A percentile compares a stretch with the other conserved stretches of the same genome.
These are phyloP conservation scores for Thunnus thynnus DNA, from an alignment of 2,113 vertebrate genomes.

Conservation along the genomic window DNA sequence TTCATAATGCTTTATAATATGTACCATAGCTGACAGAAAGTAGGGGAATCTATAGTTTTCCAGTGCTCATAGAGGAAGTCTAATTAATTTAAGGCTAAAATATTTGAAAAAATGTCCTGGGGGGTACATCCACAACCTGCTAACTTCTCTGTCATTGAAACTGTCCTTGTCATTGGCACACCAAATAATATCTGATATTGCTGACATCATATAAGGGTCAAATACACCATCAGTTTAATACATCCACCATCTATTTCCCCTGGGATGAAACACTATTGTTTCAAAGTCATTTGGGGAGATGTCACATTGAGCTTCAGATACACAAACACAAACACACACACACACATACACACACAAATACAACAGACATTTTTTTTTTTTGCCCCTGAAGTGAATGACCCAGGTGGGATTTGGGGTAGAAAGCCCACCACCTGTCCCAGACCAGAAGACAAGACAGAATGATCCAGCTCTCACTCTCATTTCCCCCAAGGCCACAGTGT, in stretches of 20 bases:
- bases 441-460: slow-evolving; percentile 47
- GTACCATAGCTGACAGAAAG: too few species aligned
- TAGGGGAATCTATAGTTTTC: too few species aligned
- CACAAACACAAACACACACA: slow-evolving; percentile 10
- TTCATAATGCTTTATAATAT: too few species aligned
- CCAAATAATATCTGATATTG: background rate
- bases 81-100: too few species aligned
- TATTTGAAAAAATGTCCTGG: too few species aligned
- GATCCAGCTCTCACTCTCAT: slow-evolving; percentile 54
- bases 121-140: too few species aligned
- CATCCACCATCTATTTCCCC: slow-evolving; percentile 28
- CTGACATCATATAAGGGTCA: slow-evolving; percentile 18
- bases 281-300: slow-evolving; percentile 47
- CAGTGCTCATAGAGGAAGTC: too few species aligned
- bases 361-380: background rate
- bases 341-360: too few species aligned
- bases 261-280: slow-evolving; percentile 33
- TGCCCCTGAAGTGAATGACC: slow-evolving; percentile 36
- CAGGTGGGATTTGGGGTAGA: slow-evolving; percentile 24
- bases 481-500: slow-evolving; percentile 45
- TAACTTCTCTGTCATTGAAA: background rate
- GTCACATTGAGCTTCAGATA: slow-evolving; percentile 39
- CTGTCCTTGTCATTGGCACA: background rate
- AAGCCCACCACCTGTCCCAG: slow-evolving; percentile 43
- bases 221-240: slow-evolving; percentile 20